Conservation (phyloP, 2,113 vertebrate genomes). For the Calidris pugnax region DNA sequence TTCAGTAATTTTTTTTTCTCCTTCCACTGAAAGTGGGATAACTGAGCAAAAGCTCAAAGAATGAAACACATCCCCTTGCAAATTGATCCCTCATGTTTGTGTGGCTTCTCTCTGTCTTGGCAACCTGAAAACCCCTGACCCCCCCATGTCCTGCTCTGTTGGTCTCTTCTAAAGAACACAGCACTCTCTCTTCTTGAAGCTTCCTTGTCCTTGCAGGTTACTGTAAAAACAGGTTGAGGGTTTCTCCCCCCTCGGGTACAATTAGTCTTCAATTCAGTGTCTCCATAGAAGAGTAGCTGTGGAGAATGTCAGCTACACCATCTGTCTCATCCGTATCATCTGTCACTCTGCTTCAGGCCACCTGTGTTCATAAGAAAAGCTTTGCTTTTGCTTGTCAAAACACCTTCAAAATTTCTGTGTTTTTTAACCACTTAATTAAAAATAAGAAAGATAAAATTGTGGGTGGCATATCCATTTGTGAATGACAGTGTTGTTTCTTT, state of each 20-base stretch:
- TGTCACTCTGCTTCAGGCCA: slow-evolving; percentile 36
- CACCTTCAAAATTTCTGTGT: neutral
- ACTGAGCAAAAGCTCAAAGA: neutral
- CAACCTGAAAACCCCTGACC: neutral
- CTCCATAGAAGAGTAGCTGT: neutral
- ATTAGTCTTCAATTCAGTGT: slow-evolving; percentile 2
- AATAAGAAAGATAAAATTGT: neutral
- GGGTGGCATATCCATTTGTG: neutral
- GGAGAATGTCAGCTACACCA: slow-evolving; percentile 31
- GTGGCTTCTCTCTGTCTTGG: neutral
- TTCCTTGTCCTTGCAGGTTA: neutral
- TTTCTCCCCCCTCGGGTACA: neutral
- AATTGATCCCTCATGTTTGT: rapidly evolving
- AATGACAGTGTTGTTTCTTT: neutral
- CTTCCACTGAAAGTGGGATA: neutral
- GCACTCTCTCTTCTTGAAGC: neutral
- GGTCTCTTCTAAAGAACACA: neutral
- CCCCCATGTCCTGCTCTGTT: neutral
- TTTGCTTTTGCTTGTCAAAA: slow-evolving; percentile 36
- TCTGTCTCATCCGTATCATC: slow-evolving; percentile 30
- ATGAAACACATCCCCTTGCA: neutral
- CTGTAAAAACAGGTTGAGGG: neutral
- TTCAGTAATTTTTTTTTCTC: neutral
- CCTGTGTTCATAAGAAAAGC: slow-evolving; percentile 20
- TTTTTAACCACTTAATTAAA: slow-evolving; percentile 9